Evolutionary conservation across 2,888 invertebrate genomes (phyloP).

Genomic region (Harpalus rufipes): DNA sequence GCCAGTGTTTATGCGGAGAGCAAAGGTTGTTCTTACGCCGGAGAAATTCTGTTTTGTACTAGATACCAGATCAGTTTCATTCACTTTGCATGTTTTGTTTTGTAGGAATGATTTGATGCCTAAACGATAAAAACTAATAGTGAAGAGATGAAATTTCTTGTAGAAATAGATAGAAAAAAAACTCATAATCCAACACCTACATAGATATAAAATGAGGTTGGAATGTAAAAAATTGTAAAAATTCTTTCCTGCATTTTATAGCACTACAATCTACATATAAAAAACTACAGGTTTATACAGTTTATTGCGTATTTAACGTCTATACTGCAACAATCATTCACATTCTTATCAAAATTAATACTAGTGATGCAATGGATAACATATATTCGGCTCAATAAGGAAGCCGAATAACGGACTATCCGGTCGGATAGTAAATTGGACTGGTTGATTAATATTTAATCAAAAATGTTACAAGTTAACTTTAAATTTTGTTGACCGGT

Average conservation of each 20-base stretch:
- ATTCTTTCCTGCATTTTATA: neutral
- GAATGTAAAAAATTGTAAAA: constrained; percentile 4
- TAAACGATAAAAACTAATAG: constrained; percentile 20
- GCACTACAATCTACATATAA: neutral
- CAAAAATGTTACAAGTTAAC: no score
- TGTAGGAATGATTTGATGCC: constrained; percentile 20
- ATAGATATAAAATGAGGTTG: constrained; percentile 6
- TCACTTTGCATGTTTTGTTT: constrained; percentile 49
- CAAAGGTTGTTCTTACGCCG: constrained; percentile 4
- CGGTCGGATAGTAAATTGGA: no score
- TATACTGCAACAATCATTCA: neutral
- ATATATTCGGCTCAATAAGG: no score
- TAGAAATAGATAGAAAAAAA: neutral
- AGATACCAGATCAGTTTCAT: constrained; percentile 41
- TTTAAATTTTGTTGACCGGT: no score
- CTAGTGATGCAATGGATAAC: no score
- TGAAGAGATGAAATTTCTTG: constrained; percentile 4
- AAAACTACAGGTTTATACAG: neutral
- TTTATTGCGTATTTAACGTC: neutral
- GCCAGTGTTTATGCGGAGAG: constrained; percentile 29
- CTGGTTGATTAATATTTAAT: no score
- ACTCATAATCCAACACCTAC: neutral
- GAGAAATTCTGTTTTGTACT: constrained; percentile 42
- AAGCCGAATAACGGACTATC: no score
- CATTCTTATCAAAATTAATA: neutral